phyloP scores from a whole-genome alignment of 2,797 vertebrate species.

The Ctenopoma multispine region DNA sequence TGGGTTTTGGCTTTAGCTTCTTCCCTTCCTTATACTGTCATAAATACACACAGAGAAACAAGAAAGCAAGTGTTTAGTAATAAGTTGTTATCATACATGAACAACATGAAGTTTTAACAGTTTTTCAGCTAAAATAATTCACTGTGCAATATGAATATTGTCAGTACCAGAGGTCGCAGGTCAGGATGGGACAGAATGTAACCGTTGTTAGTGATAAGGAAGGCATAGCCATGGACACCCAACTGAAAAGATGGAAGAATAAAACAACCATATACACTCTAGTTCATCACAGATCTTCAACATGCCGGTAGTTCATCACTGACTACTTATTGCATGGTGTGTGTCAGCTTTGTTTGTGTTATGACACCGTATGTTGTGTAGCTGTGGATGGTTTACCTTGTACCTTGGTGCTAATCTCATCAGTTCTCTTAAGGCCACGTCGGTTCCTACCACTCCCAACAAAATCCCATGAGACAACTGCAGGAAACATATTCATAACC shows the following conservation, averaged over 20 bases:
- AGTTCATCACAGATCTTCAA: background rate
- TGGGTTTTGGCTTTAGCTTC: conserved; percentile 93
- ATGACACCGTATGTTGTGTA: background rate
- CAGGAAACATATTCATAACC: conserved; percentile 15
- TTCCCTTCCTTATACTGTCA: conserved; percentile 95
- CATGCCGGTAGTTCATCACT: too few species aligned
- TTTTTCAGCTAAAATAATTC: background rate
- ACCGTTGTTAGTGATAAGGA: conserved; percentile 95
- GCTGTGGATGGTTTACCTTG: conserved; percentile 84
- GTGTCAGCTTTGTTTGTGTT: background rate
- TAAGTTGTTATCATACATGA: too few species aligned
- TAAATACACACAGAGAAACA: conserved; percentile 33
- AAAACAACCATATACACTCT: background rate
- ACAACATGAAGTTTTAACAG: background rate
- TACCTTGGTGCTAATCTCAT: conserved; percentile 93
- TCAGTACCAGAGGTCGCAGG: conserved; percentile 91
- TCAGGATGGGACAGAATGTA: conserved; percentile 97
- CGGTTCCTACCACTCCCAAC: conserved; percentile 94
- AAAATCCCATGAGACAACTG: conserved; percentile 95
- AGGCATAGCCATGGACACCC: conserved; percentile 95
- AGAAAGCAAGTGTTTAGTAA: conserved; percentile 2
- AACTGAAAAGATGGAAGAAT: conserved; percentile 81
- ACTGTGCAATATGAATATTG: background rate
- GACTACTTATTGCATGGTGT: background rate
- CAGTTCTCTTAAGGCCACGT: conserved; percentile 93